Evolutionary conservation across 2,888 invertebrate species (phyloP).

Genomic region (Stictocephala bisonia): DNA sequence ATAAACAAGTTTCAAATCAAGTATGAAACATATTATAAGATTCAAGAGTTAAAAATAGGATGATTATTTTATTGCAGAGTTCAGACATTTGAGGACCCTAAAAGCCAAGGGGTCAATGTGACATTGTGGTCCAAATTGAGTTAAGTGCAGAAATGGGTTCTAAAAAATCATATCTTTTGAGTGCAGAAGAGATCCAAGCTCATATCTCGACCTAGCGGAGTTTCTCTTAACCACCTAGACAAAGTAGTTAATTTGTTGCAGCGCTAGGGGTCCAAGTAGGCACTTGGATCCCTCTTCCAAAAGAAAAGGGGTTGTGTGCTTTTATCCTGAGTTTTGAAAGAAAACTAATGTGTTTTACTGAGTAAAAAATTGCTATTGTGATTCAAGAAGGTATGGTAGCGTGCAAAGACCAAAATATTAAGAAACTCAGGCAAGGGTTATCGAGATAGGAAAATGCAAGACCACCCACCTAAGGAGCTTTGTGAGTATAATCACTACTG

Average conservation of each 20-base stretch:
- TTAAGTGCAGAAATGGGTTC: neutral
- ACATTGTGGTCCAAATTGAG: too few relatives aligned
- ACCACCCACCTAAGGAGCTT: neutral
- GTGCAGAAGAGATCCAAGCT: neutral
- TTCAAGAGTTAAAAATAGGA: too few relatives aligned
- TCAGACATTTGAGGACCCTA: too few relatives aligned
- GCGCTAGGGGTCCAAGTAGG: neutral
- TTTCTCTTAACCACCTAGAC: neutral
- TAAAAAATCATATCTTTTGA: conserved; percentile 3
- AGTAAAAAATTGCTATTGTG: neutral
- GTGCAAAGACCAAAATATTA: neutral
- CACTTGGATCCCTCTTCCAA: conserved; percentile 1
- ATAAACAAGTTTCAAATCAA: too few relatives aligned
- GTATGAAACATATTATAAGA: too few relatives aligned
- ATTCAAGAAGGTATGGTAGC: neutral
- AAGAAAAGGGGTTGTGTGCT: neutral
- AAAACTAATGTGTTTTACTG: neutral
- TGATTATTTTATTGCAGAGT: too few relatives aligned
- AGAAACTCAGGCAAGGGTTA: neutral
- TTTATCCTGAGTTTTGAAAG: neutral
- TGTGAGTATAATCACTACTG: conserved; percentile 1
- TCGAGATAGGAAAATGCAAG: neutral
- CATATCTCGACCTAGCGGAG: neutral
- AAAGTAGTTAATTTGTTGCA: neutral
- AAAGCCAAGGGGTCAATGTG: too few relatives aligned